These are phyloP conservation scores for Danio choprae DNA, from an alignment of 2,797 vertebrate genomes.

Conservation along the genomic window DNA sequence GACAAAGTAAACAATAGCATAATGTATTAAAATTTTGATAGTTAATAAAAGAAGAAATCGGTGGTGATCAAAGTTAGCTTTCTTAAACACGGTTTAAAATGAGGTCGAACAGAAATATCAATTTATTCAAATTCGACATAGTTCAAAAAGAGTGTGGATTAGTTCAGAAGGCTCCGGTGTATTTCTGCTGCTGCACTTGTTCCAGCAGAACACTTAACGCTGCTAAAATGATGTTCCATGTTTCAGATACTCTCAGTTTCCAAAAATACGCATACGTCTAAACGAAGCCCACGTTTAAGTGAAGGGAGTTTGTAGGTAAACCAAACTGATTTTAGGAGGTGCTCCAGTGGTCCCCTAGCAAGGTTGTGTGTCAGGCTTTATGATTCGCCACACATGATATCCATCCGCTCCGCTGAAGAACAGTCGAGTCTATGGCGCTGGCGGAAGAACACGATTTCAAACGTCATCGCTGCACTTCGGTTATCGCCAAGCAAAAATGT, in stretches of 20 bases:
- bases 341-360: conserved; percentile 48
- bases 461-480: conserved; percentile 88
- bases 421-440: conserved; percentile 72
- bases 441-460: conserved; percentile 90
- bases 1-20: too few species aligned
- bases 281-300: not conserved
- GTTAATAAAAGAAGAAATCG: not conserved
- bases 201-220: not conserved
- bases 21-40: not conserved
- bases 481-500: conserved; percentile 90
- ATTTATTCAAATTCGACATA: not conserved
- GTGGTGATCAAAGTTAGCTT: not conserved
- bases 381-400: conserved; percentile 42
- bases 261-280: not conserved
- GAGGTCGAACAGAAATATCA: not conserved
- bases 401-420: conserved; percentile 46
- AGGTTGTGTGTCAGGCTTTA: conserved; percentile 44
- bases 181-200: not conserved
- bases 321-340: conserved; percentile 39
- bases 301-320: conserved; percentile 30
- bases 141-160: not conserved
- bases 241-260: not conserved
- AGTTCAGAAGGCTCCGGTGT: not conserved
- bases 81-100: not conserved
- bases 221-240: not conserved